Base-by-base conservation (phyloP, 2,797 vertebrate species). In the Hydrolagus colliei region DNA sequence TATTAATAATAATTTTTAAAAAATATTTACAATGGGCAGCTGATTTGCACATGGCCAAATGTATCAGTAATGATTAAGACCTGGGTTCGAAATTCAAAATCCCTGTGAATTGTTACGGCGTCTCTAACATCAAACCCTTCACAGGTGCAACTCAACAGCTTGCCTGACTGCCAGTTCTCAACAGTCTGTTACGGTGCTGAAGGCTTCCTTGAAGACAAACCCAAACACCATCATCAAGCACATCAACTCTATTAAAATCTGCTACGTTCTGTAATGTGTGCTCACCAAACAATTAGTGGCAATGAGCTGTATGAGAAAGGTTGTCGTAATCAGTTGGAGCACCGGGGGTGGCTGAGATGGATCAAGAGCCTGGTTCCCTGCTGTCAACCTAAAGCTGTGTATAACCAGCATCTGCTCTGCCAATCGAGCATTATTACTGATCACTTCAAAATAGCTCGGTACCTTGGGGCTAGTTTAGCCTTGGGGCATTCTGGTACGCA, bases 401-500 rank as follows among this genome's bases (percentile, higher is more conserved):
- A 84, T 84, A 52, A 84, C 41, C 65, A 52, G 32, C 79, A 84
- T 41, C 79, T 84, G 79, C 41, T 84, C 41, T 41, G 9, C 32
- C 67, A 71, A 84, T 84, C 65, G 20, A 68, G 9, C 67, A 20
- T 71, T 71, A 71, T 71, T 84, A 35, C 63, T 11, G 32, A 84
- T 84, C 16, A 68, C 71, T 84, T 41, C 20, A 79, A 68, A 32
- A 67, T 67, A 35, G 18, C 3, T 32, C 41, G 14, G 20, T 9
- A 35, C 41, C 79, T 65, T 84, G 35, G 79, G 32, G 79, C 27
- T 32, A 68, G 71, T 41, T 68, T 68, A n/a, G 32, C 27, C 79
- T 65, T 84, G 9, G 12, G 79, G 79, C 79, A 20, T 10, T n/a
- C 27, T 84, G 7, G 65, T n/a, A 61, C n/a, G 75, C 13, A 59